phyloP scores from a whole-genome alignment of 2,888 invertebrate species.

The Apotomis turbidana region DNA sequence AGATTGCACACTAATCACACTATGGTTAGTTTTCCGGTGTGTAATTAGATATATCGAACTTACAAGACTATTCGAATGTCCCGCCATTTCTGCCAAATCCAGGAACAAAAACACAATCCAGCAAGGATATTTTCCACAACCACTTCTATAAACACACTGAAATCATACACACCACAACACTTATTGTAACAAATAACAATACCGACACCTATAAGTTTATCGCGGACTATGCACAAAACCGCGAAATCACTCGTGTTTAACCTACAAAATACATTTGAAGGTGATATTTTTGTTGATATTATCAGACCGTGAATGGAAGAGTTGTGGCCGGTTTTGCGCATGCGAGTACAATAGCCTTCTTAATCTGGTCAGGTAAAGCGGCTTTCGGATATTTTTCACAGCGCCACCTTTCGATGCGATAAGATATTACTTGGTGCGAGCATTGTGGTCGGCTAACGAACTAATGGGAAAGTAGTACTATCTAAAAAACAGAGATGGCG shows the following conservation, averaged over 20 bases:
- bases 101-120: slow-evolving; percentile 45
- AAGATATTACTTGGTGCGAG: slow-evolving; percentile 30
- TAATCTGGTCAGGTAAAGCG: slow-evolving; percentile 68
- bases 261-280: slow-evolving; percentile 83
- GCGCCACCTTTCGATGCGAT: slow-evolving; percentile 67
- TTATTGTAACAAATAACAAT: slow-evolving; percentile 51
- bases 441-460: background rate
- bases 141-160: slow-evolving; percentile 45
- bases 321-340: slow-evolving; percentile 49
- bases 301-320: slow-evolving; percentile 57
- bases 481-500: slow-evolving; percentile 15
- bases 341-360: slow-evolving; percentile 44
- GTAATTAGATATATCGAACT: slow-evolving; percentile 41
- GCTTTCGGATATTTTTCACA: slow-evolving; percentile 50
- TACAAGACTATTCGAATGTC: slow-evolving; percentile 57
- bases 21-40: background rate
- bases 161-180: slow-evolving; percentile 57
- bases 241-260: slow-evolving; percentile 80
- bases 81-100: slow-evolving; percentile 60
- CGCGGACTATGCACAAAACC: slow-evolving; percentile 73
- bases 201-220: slow-evolving; percentile 57
- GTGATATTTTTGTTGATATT: slow-evolving; percentile 84
- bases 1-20: background rate
- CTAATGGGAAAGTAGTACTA: background rate
- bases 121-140: slow-evolving; percentile 48